A percentile compares a stretch with the other conserved stretches of the same genome.
Evolutionary conservation across 1,140 invertebrate genomes (phyloP).

Genomic region (Drosophila bocqueti): DNA sequence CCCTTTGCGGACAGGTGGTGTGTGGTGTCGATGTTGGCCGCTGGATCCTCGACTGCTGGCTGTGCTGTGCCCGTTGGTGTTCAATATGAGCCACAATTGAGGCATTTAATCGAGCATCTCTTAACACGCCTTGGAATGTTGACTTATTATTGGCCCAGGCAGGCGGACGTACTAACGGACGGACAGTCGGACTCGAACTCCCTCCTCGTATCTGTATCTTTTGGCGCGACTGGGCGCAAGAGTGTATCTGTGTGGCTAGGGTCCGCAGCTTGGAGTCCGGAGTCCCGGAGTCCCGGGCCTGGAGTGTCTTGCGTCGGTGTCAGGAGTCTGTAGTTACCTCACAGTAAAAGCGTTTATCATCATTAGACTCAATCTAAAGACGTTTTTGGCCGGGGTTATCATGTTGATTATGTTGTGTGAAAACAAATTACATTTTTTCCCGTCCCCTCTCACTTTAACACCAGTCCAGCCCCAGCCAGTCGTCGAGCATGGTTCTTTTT

Average conservation of each 20-base stretch:
- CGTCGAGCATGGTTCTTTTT: conserved; percentile 32
- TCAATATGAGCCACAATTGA: conserved; percentile 84
- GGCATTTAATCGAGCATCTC: conserved; percentile 84
- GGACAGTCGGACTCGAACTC: conserved; percentile 19
- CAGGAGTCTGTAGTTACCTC: conserved; percentile 83
- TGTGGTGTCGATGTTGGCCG: conserved; percentile 78
- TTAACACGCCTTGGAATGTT: conserved; percentile 84
- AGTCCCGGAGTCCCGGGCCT: conserved; percentile 22
- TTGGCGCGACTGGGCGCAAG: conserved; percentile 13
- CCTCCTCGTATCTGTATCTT: conserved; percentile 37
- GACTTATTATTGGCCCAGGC: conserved; percentile 81
- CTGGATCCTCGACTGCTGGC: conserved; percentile 51
- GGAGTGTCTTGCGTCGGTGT: conserved; percentile 67
- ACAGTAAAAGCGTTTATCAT: conserved; percentile 85
- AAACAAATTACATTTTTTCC: conserved; percentile 84
- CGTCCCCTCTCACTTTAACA: conserved; percentile 65
- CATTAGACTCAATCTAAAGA: conserved; percentile 85
- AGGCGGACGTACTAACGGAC: conserved; percentile 37
- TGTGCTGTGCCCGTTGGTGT: conserved; percentile 68
- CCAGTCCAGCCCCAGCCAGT: conserved; percentile 12
- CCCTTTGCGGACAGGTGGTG: conserved; percentile 76
- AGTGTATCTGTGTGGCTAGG: conserved; percentile 10
- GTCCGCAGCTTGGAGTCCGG: neutral
- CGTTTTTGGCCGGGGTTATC: conserved; percentile 83
- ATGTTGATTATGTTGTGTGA: conserved; percentile 85